Base-by-base conservation (phyloP, 2,797 vertebrate species). In the Tympanoctomys barrerae region DNA sequence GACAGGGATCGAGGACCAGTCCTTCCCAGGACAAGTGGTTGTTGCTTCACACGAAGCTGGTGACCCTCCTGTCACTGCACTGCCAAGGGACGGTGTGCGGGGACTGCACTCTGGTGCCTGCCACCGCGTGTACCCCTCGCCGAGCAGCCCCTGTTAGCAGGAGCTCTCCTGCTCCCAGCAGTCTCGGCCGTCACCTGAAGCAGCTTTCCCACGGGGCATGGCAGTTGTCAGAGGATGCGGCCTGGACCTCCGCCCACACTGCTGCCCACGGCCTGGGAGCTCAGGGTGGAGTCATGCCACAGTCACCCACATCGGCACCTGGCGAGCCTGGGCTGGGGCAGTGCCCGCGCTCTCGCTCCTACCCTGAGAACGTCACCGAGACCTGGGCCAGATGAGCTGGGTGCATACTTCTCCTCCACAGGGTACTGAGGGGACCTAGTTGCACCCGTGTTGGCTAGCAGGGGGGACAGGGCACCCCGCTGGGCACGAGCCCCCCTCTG, bases 201-300 rank as follows among this genome's bases (percentile, higher is more conserved):
- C 71, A 71, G 42, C 71, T 42, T 73, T 28, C 9, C 24, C 11
- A 6, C 1, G 2, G 26, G 39, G 5, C 11, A 4, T 46, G 71
- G 71, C 5, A 0, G 71, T 7, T 46, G 39, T 46, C 71, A 75
- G 39, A 26, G 24, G 14, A 18, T 11, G 19, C 42, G 18, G 4
- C 21, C 57, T n/a, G 13, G 8, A 14, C 78, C 59, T 88, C 33
- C 21, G 2, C 54, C 24, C 54, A 16, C 6, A 11, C 24, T 31
- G 52, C 57, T 10, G 28, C 21, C 9, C 0, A 21, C 18, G 7
- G 18, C 87, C 57, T 11, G 7, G 39, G 19, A 2, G 16, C 5
- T 31, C 33, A 28, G 22, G 49, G 26, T 0, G 0, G 1, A 21
- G 9, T 16, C 54, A 81, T 2, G n/a, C 42, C 13, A 7, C 21